A percentile compares a stretch with the other conserved stretches of the same genome.
Conservation (phyloP, 2,113 vertebrate genomes). For the Laterallus jamaicensis region DNA sequence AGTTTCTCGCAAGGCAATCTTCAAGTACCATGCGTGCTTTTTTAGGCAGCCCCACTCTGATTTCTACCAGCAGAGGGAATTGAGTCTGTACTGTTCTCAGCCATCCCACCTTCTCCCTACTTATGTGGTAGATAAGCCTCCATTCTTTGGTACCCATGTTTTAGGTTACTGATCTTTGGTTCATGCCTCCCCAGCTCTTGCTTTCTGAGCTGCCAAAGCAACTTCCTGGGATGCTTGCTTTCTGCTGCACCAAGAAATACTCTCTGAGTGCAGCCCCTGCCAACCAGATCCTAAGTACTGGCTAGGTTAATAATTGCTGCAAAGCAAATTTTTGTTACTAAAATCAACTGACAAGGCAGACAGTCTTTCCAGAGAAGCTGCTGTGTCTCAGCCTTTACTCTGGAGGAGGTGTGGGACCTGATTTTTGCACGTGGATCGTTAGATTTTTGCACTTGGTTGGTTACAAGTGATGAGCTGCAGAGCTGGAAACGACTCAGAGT, state of each 20-base stretch:
- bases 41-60: neutral
- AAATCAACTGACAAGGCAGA: neutral
- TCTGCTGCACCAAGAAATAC: neutral
- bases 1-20: neutral
- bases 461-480: neutral
- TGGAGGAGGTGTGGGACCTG: neutral
- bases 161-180: neutral
- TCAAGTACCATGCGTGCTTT: neutral
- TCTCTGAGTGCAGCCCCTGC: neutral
- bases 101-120: neutral
- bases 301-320: neutral
- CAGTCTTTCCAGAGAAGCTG: neutral
- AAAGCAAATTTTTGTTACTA: neutral
- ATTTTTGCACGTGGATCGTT: neutral
- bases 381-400: neutral
- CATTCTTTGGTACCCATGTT: neutral
- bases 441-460: neutral
- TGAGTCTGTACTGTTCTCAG: neutral
- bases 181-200: neutral
- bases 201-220: neutral
- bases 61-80: neutral
- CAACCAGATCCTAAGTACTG: neutral
- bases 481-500: neutral
- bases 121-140: neutral
- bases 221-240: neutral